Base-by-base conservation (phyloP, 1,140 invertebrate species). In the Drosophila pallidifrons region DNA sequence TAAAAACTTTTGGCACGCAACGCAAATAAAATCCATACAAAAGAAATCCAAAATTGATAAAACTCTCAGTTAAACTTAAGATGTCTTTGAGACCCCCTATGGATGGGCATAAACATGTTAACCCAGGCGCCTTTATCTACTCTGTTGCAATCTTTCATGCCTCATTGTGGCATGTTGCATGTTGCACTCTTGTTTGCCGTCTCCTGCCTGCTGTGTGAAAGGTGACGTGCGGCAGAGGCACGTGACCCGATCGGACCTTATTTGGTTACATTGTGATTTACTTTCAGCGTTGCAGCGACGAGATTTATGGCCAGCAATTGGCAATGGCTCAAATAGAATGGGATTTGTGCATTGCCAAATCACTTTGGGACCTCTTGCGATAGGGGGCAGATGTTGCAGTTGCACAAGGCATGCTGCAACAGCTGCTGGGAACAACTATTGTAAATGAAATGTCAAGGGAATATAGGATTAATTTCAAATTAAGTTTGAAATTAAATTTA, bases 91-190 rank as follows among this genome's bases (percentile, higher is more conserved):
- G 41, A 64, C 63, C 60, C 60, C 79, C 79, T 60, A 64, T 67
- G 52, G 73, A 45, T 52, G 15, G 16, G n/a, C 15, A 13, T 35
- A 38, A 58, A 58, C 54, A 51, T 66, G 69, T 45, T 68, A 41
- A 59, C 38, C 5, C 25, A 28, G 59, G 45, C 67, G 59, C 67
- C 69, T 47, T 41, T 41, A 35, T 46, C 65, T 46, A 10, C 54
- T 32, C 55, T 75, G 70, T 70, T 47, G 79, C 75, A 82, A 78
- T 82, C 74, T 82, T 66, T 57, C 80, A 75, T 82, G 79, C 64
- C 59, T 61, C 58, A 47, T 81, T 70, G 75, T 57, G 59, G 68
- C 60, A 55, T n/a, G 52, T 54, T 57, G 54, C 55, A 68, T 45
- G 51, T 57, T 68, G 63, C 63, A 76, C 61, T 82, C 25, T 41